A percentile compares a stretch with the other conserved stretches of the same genome.
These are phyloP conservation scores for Trichopria drosophilae DNA, from an alignment of 2,888 invertebrate genomes.

Conservation along the genomic window DNA sequence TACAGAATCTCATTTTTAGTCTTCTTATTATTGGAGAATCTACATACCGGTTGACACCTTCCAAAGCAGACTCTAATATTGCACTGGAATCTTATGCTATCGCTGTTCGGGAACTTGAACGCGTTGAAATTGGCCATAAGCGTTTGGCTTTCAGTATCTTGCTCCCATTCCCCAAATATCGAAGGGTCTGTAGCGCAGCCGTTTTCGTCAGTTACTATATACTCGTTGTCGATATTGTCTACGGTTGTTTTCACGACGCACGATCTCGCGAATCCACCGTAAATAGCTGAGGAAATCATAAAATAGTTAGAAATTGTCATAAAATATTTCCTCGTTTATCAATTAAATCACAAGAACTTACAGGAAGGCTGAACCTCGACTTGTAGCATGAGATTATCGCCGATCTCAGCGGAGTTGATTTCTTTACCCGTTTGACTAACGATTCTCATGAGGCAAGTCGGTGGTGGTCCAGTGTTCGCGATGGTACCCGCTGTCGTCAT, in stretches of 20 bases:
- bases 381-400: constrained; percentile 83
- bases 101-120: constrained; percentile 93
- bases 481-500: constrained; percentile 92
- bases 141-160: constrained; percentile 82
- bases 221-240: constrained; percentile 84
- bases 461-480: constrained; percentile 92
- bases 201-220: constrained; percentile 89
- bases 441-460: constrained; percentile 89
- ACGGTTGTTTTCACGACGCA: constrained; percentile 93
- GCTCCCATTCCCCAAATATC: constrained; percentile 92
- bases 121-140: constrained; percentile 88
- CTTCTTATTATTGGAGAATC: not conserved
- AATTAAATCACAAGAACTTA: constrained; percentile 45
- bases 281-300: constrained; percentile 68
- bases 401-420: constrained; percentile 89
- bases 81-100: constrained; percentile 93
- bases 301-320: not conserved
- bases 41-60: constrained; percentile 86
- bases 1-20: too few species aligned
- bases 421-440: constrained; percentile 84
- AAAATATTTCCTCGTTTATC: not conserved
- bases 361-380: constrained; percentile 78
- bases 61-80: constrained; percentile 94
- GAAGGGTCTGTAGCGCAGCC: constrained; percentile 91
- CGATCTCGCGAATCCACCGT: constrained; percentile 90